Evolutionary conservation across 2,888 invertebrate genomes (phyloP), one percentile per base, ranked within the genome.

Genomic region (Apotomis capreana): DNA sequence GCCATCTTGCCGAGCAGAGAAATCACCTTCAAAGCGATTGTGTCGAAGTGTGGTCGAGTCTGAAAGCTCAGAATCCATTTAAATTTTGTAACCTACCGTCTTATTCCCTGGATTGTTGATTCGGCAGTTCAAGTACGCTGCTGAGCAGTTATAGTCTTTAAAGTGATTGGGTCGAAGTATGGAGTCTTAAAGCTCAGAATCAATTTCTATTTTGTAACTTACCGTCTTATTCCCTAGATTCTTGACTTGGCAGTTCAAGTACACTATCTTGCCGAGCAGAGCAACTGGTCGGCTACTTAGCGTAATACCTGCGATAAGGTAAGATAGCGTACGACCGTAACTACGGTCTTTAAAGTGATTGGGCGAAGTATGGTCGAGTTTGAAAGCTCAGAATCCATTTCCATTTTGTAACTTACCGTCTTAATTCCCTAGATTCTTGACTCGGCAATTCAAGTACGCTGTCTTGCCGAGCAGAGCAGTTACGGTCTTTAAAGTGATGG

Each of bases 221-320:
- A 98, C 97, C 91, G 98, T 97, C 93, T 97, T 96, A 94, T 98
- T 98, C 78, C 97, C 97, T 87, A 98, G 94, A 92, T 97, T 97
- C 93, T 97, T 97, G 77, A 98, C 97, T 75, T 97, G 95, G 90
- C 98, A 98, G 87, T 96, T 97, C 79, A 98, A 94, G 85, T 97
- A 97, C 64, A 98, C 97, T 52, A 97, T 98, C 89, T 97, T 97
- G 78, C 98, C 97, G 71, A 97, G 94, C 62, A 98, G 94, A 0
- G 97, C 97, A 44, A n/a, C n/a, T n/a, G n/a, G n/a, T n/a, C n/a
- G n/a, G n/a, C n/a, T n/a, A n/a, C n/a, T n/a, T n/a, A n/a, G n/a
- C n/a, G n/a, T n/a, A n/a, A n/a, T n/a, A n/a, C n/a, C n/a, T n/a
- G n/a, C n/a, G n/a, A n/a, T n/a, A n/a, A n/a, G n/a, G n/a, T n/a